Evolutionary conservation across 2,888 invertebrate species (phyloP).

Genomic region (Anagyrus pseudococci): DNA sequence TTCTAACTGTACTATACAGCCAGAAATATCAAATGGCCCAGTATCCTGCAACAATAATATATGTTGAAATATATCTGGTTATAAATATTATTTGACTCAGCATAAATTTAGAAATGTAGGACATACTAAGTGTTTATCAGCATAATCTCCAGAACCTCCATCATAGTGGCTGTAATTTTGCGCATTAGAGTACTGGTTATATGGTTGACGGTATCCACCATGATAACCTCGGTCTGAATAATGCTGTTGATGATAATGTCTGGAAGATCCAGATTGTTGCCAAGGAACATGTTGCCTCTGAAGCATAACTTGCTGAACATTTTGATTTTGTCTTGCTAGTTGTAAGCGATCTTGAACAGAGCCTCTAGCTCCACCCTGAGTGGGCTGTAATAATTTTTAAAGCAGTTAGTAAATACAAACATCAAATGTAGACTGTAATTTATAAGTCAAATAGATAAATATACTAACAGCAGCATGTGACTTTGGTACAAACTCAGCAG

Average conservation of each 20-base stretch:
- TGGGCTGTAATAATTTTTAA: slow-evolving; percentile 14
- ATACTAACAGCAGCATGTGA: slow-evolving; percentile 31
- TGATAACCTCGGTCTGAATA: slow-evolving; percentile 37
- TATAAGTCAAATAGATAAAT: neutral
- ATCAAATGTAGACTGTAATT: too few species aligned
- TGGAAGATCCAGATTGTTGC: slow-evolving; percentile 32
- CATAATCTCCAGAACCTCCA: slow-evolving; percentile 47
- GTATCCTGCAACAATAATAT: neutral
- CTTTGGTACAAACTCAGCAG: slow-evolving; percentile 55
- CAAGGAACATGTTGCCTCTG: slow-evolving; percentile 40
- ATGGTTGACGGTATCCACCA: slow-evolving; percentile 39
- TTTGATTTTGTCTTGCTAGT: slow-evolving; percentile 44
- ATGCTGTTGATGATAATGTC: slow-evolving; percentile 36
- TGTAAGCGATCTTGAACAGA: slow-evolving; percentile 53
- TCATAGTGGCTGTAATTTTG: slow-evolving; percentile 42
- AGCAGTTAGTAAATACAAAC: neutral
- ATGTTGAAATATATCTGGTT: neutral
- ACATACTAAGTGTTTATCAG: slow-evolving; percentile 46
- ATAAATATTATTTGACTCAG: neutral
- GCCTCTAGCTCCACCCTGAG: neutral
- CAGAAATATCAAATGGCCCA: slow-evolving; percentile 37
- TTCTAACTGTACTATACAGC: slow-evolving; percentile 66
- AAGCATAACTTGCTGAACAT: slow-evolving; percentile 38
- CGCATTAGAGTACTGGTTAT: slow-evolving; percentile 33
- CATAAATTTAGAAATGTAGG: too few species aligned